These are phyloP conservation scores for Nymphalis c-album DNA, from an alignment of 2,888 invertebrate genomes.

Conservation along the genomic window DNA sequence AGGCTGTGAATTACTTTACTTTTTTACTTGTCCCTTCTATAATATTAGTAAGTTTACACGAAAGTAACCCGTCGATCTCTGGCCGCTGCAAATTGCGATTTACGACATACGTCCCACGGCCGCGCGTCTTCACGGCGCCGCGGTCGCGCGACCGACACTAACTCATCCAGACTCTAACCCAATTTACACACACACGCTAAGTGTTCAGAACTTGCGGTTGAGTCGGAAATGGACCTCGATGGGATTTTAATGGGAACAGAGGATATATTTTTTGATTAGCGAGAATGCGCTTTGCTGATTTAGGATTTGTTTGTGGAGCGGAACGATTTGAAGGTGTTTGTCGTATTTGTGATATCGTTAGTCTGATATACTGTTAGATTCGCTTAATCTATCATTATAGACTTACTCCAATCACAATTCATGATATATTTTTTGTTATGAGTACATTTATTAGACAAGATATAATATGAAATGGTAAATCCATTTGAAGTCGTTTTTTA, in stretches of 20 bases:
- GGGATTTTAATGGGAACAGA: constrained; percentile 17
- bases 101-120: constrained; percentile 37
- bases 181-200: constrained; percentile 25
- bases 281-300: constrained; percentile 15
- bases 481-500: too few species aligned
- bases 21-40: constrained; percentile 4
- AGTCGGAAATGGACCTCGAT: constrained; percentile 15
- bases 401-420: too few species aligned
- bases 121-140: constrained; percentile 42
- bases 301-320: constrained; percentile 15
- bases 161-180: constrained; percentile 17
- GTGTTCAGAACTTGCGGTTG: constrained; percentile 29
- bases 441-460: too few species aligned
- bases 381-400: neutral
- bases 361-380: neutral
- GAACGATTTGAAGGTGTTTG: constrained; percentile 15
- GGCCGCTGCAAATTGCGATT: constrained; percentile 37
- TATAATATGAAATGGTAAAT: too few species aligned
- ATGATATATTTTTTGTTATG: too few species aligned
- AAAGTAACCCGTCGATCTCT: constrained; percentile 25
- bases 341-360: neutral
- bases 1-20: too few species aligned
- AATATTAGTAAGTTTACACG: neutral
- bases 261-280: constrained; percentile 33
- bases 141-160: constrained; percentile 34